Evolutionary conservation across 64 coral and sea anemone species (phyloP), one percentile per base, ranked within the genome.

Genomic region (Acropora tenuis): DNA sequence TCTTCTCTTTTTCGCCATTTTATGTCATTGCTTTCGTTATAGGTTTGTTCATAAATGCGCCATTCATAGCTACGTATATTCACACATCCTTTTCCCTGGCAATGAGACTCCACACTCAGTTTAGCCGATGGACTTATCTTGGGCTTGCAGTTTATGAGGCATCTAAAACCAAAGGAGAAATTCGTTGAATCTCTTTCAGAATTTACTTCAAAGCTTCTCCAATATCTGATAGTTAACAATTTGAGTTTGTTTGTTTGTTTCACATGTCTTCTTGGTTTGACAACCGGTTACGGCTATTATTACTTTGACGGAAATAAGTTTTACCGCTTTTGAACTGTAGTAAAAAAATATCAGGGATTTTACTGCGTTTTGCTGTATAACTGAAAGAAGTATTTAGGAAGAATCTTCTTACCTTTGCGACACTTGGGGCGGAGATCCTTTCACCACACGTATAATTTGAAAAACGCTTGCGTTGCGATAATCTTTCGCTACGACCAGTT

Each of bases 401-500:
- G 41, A 45, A 76, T 12, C 10, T 30, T 8, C 18, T 41, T 43
- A 88, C 86, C 86, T 73, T 88, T 60, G 72, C 0, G 72, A 58
- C 16, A 88, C 41, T 65, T 77, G 20, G 59, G 86, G 86, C 19
- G 86, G 86, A 12, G 57, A 9, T 77, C 86, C 86, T 15, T 76
- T 75, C 19, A 77, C 73, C 72, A 78, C 43, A 0, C 41, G 49
- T 16, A 88, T n/a, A 43, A 78, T 16, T 77, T 88, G 86, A 47
- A 75, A 75, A 9, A 58, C 50, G 2, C 57, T 47, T 48, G 72
- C 53, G 6, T 15, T 13, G 55, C 86, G 73, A 10, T 58, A 63
- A 40, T 67, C 73, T 88, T 88, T 88, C 0, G 86, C 10, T 8
- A 88, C 73, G 6, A 88, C 50, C 30, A 88, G 48, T 46, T 88